Conservation (phyloP, 2,797 vertebrate genomes). For the Pampus argenteus region DNA sequence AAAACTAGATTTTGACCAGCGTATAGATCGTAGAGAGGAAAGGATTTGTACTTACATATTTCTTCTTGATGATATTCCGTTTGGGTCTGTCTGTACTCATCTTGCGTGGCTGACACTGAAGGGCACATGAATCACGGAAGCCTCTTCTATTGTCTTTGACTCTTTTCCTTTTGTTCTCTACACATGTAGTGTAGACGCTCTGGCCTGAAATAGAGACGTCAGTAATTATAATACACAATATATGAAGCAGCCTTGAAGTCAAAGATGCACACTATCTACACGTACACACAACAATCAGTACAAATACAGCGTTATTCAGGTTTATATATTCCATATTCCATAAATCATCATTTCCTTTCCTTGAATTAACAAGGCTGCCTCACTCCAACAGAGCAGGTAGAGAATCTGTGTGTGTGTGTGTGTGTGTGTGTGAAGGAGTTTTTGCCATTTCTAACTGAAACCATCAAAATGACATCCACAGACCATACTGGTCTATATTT, state of each 20-base stretch:
- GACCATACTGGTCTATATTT: too few relatives aligned
- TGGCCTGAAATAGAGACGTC: conserved; percentile 35
- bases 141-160: conserved; percentile 15
- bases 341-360: too few relatives aligned
- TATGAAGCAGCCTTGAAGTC: background rate
- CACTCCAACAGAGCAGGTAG: too few relatives aligned
- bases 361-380: too few relatives aligned
- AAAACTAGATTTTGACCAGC: background rate
- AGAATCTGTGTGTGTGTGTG: too few relatives aligned
- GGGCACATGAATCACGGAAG: conserved; percentile 42
- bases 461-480: background rate
- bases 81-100: conserved; percentile 77
- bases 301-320: background rate
- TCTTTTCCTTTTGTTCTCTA: background rate
- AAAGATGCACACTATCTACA: background rate
- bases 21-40: background rate
- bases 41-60: conserved; percentile 60
- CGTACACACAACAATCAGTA: background rate
- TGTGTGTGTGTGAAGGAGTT: too few relatives aligned
- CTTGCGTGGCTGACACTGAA: conserved; percentile 34
- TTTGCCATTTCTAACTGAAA: background rate
- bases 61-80: conserved; percentile 75
- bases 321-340: background rate
- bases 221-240: background rate
- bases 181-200: background rate